Conservation (phyloP, 1,140 invertebrate genomes). For the Lordiphosa collinella region DNA sequence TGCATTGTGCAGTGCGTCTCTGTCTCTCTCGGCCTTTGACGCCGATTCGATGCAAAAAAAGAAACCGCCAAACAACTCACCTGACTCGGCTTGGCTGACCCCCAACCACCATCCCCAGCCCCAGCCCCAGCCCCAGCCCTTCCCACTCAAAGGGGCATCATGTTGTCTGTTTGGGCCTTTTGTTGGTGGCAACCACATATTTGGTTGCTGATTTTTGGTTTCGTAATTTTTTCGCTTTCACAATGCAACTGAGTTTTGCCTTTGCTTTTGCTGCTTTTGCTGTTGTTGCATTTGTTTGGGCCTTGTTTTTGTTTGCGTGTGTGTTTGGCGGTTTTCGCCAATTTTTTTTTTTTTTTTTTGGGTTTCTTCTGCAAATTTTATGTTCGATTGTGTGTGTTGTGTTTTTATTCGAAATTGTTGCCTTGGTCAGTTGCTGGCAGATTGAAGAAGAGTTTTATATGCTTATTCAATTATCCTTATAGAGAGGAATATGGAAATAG, state of each 20-base stretch:
- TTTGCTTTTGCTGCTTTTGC: conserved; percentile 10
- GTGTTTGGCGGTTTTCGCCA: conserved; percentile 68
- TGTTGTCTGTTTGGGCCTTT: conserved; percentile 64
- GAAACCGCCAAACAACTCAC: conserved; percentile 63
- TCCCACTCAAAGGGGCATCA: conserved; percentile 6
- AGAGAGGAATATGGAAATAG: too few relatives aligned
- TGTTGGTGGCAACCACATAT: conserved; percentile 75
- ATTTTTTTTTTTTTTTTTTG: conserved; percentile 32
- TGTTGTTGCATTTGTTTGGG: conserved; percentile 57
- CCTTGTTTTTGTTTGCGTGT: conserved; percentile 49
- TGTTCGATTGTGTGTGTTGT: background rate
- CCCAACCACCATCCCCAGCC: background rate
- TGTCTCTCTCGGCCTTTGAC: conserved; percentile 5
- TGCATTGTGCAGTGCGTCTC: conserved; percentile 27
- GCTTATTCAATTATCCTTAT: too few relatives aligned
- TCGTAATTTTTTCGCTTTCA: conserved; percentile 62
- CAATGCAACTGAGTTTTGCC: conserved; percentile 19
- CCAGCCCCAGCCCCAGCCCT: conserved; percentile 10
- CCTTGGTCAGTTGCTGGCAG: too few relatives aligned
- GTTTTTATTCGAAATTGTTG: background rate
- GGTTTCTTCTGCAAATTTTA: background rate
- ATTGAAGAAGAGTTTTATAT: too few relatives aligned
- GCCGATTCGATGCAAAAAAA: conserved; percentile 20
- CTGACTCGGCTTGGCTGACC: conserved; percentile 18
- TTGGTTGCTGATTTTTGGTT: conserved; percentile 79